Percentiles rank a stretch among this genome's conserved stretches.
Evolutionary conservation across 2,797 vertebrate species (phyloP).

Genomic region (Notolabrus celidotus): DNA sequence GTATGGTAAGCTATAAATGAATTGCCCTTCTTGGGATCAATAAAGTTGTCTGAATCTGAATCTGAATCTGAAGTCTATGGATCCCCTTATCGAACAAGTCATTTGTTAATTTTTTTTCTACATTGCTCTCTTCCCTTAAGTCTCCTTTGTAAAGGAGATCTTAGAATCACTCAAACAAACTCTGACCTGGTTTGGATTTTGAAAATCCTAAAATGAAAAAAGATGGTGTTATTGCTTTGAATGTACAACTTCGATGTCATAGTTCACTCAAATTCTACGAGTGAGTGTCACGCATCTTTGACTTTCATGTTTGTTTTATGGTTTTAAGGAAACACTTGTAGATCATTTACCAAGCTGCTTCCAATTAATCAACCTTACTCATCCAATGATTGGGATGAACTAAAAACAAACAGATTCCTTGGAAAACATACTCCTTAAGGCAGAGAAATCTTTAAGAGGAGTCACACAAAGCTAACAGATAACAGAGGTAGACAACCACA

Average conservation of each 20-base stretch:
- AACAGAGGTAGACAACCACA: slow-evolving; percentile 46
- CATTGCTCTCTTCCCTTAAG: neutral
- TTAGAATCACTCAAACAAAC: neutral
- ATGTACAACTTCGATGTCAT: neutral
- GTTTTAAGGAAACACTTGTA: slow-evolving; percentile 4
- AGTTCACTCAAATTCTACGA: neutral
- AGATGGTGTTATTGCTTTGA: neutral
- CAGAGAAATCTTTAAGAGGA: slow-evolving; percentile 22
- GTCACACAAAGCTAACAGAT: slow-evolving; percentile 23
- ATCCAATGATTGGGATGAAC: slow-evolving; percentile 1
- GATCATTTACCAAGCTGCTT: slow-evolving; percentile 24
- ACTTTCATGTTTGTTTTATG: slow-evolving; percentile 12
- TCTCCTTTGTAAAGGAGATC: neutral
- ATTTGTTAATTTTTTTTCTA: neutral
- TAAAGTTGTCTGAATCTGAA: too few relatives aligned
- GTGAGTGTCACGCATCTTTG: neutral
- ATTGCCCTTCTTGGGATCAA: too few relatives aligned
- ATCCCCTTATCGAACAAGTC: too few relatives aligned
- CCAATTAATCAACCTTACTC: slow-evolving; percentile 20
- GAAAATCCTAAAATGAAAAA: neutral
- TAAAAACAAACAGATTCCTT: slow-evolving; percentile 20
- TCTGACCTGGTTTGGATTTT: neutral
- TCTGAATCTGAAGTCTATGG: too few relatives aligned
- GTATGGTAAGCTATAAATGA: too few relatives aligned
- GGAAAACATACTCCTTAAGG: slow-evolving; percentile 26